Evolutionary conservation across 2,888 invertebrate species (phyloP), one percentile per base, ranked within the genome.

Genomic region (Aporophyla lueneburgensis): DNA sequence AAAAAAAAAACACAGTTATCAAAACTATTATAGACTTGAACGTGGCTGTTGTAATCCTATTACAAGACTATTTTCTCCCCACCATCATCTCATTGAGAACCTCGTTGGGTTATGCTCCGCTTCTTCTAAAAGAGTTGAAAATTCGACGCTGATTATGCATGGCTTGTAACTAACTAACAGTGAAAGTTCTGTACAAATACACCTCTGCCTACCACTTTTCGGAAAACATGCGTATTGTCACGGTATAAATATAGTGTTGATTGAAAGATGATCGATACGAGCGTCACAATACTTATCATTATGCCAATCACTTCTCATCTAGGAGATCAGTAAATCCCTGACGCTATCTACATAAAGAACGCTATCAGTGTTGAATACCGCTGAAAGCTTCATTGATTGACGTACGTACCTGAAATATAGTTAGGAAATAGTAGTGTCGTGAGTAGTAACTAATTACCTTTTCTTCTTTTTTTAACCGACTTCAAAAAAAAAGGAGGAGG

Each of bases 211-310:
- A 10, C 1, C 9, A 33, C 9, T 12, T 40, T 10, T n/a, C 4
- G 10, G 0, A 54, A 12, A 5, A 54, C 43, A 43, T 10, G 21
- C 12, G n/a, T 53, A n/a, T 27, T 33, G n/a, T 72, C 5, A 49
- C 24, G 19, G 71, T 19, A 72, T 46, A 19, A 43, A n/a, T 5
- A 54, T 78, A 76, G 16, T 59, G 43, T 59, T 76, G 79, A 76
- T 76, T 59, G 79, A 76, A 76, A 71, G 71, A 76, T 79, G 71
- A 54, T 27, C 14, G 80, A 79, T 80, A 72, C 61, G 27, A 12
- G 51, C 12, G 19, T 49, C 10, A 61, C 49, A 27, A 33, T 19
- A 54, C 40, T 72, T 49, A 80, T 53, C 59, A 59, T 16, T 46
- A n/a, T 46, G 54, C 54, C 74, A 49, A 62, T 62, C 73, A 73